phyloP scores from a whole-genome alignment of 2,113 vertebrate species.

The Indicator indicator region DNA sequence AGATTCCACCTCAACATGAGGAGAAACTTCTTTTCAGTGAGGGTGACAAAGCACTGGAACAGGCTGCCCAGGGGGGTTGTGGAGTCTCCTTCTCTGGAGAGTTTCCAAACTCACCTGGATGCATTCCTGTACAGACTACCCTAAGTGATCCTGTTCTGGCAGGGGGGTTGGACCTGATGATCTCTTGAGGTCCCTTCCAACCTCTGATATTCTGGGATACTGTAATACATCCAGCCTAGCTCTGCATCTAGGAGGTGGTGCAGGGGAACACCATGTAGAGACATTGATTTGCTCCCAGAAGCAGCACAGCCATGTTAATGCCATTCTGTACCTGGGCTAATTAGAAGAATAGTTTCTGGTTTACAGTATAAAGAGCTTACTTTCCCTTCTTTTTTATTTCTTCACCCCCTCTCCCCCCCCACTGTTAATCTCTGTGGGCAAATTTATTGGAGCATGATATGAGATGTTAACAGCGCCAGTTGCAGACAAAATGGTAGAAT shows the following conservation, averaged over 20 bases:
- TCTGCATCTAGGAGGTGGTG: background rate
- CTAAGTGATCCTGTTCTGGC: too few species aligned
- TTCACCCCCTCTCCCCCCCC: background rate
- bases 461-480: slow-evolving; percentile 37
- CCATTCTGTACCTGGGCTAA: background rate
- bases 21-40: too few species aligned
- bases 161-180: too few species aligned
- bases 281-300: background rate
- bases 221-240: background rate
- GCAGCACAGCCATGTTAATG: background rate
- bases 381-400: background rate
- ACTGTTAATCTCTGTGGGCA: slow-evolving; percentile 56
- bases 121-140: too few species aligned
- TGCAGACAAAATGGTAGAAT: slow-evolving; percentile 56
- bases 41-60: too few species aligned
- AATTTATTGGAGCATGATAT: slow-evolving; percentile 66
- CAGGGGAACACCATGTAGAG: background rate
- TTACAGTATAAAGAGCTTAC: background rate
- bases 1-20: too few species aligned
- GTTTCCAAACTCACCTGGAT: too few species aligned
- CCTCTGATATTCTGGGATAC: too few species aligned
- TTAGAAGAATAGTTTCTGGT: background rate
- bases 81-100: too few species aligned
- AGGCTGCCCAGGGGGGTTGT: too few species aligned
- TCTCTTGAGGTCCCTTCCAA: too few species aligned